Evolutionary conservation across 2,113 vertebrate genomes (phyloP).

Genomic region (Oncorhynchus keta): DNA sequence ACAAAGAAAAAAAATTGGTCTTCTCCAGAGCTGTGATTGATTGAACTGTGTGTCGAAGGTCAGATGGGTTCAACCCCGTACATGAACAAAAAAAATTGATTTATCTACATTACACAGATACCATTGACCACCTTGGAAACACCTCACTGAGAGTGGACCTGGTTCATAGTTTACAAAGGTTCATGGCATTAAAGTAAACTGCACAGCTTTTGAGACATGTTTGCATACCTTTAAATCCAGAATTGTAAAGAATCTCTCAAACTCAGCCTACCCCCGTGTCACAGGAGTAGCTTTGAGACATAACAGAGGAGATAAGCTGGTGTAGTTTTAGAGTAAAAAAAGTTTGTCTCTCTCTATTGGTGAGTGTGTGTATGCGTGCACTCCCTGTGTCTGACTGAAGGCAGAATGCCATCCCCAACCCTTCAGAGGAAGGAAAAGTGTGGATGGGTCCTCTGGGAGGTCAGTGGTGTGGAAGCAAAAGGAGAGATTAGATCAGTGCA

Average conservation of each 20-base stretch:
- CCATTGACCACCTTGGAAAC: not conserved
- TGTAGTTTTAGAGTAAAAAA: too few relatives aligned
- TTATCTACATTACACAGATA: not conserved
- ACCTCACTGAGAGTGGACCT: not conserved
- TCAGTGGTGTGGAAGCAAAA: constrained; percentile 66
- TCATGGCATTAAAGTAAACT: not conserved
- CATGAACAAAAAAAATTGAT: too few relatives aligned
- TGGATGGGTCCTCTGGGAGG: constrained; percentile 62
- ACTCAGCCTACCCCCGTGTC: not conserved
- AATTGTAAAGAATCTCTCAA: not conserved
- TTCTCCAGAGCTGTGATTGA: constrained; percentile 11
- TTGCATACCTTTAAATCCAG: not conserved
- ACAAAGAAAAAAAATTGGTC: not conserved
- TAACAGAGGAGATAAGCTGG: constrained; percentile 12
- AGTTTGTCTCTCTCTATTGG: too few relatives aligned
- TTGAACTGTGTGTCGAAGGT: constrained; percentile 16
- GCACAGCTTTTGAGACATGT: not conserved
- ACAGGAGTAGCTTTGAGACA: constrained; percentile 31
- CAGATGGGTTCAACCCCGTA: constrained; percentile 10
- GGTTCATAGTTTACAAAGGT: not conserved
- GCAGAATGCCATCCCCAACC: constrained; percentile 46
- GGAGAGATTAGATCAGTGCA: constrained; percentile 22
- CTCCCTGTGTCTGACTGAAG: not conserved
- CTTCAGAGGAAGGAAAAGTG: constrained; percentile 59
- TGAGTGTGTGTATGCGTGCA: too few relatives aligned